phyloP scores from a whole-genome alignment of 2,797 vertebrate genomes.

The Tympanoctomys barrerae region DNA sequence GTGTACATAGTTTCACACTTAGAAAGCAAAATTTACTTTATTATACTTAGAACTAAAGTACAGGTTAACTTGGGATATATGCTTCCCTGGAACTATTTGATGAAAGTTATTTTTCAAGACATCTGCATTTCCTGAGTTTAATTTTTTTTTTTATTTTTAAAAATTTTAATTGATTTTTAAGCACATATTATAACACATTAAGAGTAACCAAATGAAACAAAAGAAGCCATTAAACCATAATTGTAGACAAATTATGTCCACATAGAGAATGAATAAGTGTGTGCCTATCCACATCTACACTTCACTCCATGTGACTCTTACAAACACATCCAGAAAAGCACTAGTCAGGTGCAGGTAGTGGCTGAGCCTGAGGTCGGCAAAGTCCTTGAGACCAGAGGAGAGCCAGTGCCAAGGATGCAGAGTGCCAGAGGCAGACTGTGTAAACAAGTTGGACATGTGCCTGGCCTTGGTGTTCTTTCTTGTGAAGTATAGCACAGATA shows the following conservation, averaged over 20 bases:
- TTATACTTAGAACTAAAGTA: too few relatives aligned
- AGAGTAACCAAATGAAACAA: background rate
- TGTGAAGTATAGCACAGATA: background rate
- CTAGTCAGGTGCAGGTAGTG: background rate
- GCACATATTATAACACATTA: background rate
- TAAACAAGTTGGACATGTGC: background rate
- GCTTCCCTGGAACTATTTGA: background rate
- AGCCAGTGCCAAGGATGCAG: background rate
- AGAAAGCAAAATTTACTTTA: background rate
- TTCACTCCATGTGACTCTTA: background rate
- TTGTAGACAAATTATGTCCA: background rate
- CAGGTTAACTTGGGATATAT: background rate
- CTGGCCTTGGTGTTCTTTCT: background rate
- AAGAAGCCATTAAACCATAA: background rate
- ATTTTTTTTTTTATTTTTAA: too few relatives aligned
- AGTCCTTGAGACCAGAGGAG: background rate
- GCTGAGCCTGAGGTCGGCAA: background rate
- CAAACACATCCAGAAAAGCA: background rate
- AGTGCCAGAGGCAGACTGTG: background rate
- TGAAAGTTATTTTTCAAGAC: background rate
- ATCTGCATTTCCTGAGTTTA: background rate
- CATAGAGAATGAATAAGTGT: background rate
- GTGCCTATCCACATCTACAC: background rate
- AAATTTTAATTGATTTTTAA: background rate
- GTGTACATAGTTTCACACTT: background rate